Evolutionary conservation across 2,113 vertebrate species (phyloP), one percentile per base, ranked within the genome.

Genomic region (Xiphorhynchus elegans): DNA sequence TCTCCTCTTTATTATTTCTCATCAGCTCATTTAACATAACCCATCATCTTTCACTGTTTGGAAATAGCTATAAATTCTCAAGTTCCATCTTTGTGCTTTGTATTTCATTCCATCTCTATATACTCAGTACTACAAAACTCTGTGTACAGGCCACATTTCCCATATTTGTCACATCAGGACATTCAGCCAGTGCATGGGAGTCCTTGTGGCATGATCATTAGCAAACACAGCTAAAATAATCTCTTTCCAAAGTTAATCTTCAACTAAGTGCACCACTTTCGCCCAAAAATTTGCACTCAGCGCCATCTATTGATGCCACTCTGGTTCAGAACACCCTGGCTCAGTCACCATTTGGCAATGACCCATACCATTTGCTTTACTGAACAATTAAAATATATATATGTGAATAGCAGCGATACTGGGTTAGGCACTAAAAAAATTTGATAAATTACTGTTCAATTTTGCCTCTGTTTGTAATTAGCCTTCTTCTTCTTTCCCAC

Each of bases 291-390:
- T 93, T 82, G 92, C 81, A 72, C 53, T 82, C 49, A 95, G 92
- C 90, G 92, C 94, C 96, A 97, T 56, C 95, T 97, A 90, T 82
- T 76, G 96, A 90, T 73, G 20, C 26, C 35, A 14, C 29, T 33
- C 2, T 1, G 3, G 14, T 49, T 52, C 35, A 58, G 55, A 80
- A n/a, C 3, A 59, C 15, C 33, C 50, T 2, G 17, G 11, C 35
- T 80, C 53, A 8, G 39, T 46, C 73, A 56, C 62, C 42, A 5
- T 3, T 4, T 3, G 9, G 23, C 58, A 59, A 47, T 24, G 52
- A 69, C 58, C 17, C 3, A 3, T 17, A 35, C 16, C 21, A 19
- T 5, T 31, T 0, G 2, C 8, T 70, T 62, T 5, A 47, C n/a
- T 4, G 12, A 84, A 15, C 18, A 9, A 29, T 19, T 42, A 40